Evolutionary conservation across 2,888 invertebrate species (phyloP).

Genomic region (Anodontia alba): DNA sequence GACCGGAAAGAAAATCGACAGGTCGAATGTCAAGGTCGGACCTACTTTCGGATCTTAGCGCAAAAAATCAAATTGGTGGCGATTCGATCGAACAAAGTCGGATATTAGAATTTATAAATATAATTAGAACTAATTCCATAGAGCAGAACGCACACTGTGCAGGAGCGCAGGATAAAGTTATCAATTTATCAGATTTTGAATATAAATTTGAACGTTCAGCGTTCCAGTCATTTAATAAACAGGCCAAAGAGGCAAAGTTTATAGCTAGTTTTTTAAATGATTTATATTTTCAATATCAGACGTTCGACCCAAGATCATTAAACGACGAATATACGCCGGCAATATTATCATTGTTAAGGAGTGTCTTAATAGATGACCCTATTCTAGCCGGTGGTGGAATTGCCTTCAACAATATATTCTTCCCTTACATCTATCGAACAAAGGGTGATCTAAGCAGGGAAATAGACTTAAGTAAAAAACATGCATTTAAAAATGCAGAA

Average conservation of each 20-base stretch:
- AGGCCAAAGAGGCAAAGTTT: conserved; percentile 43
- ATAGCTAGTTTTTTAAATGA: conserved; percentile 56
- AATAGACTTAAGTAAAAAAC: neutral
- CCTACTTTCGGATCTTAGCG: neutral
- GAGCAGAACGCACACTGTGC: conserved; percentile 27
- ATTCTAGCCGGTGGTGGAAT: conserved; percentile 73
- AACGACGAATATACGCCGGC: conserved; percentile 41
- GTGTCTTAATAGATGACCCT: conserved; percentile 66
- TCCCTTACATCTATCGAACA: conserved; percentile 70
- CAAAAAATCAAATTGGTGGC: conserved; percentile 22
- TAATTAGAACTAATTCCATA: conserved; percentile 44
- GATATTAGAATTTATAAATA: conserved; percentile 56
- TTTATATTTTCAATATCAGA: conserved; percentile 32
- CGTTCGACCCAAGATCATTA: conserved; percentile 28
- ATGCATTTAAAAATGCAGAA: conserved; percentile 51
- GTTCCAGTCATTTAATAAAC: conserved; percentile 51
- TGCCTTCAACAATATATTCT: conserved; percentile 68
- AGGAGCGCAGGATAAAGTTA: neutral
- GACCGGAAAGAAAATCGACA: conserved; percentile 36
- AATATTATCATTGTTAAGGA: conserved; percentile 63
- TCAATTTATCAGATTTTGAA: conserved; percentile 36
- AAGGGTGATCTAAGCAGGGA: conserved; percentile 14
- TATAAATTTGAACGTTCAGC: conserved; percentile 50
- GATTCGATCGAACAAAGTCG: conserved; percentile 48
- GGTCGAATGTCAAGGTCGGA: conserved; percentile 35